These are phyloP conservation scores for Cheilosia pagana DNA, from an alignment of 2,888 invertebrate species.

Conservation along the genomic window DNA sequence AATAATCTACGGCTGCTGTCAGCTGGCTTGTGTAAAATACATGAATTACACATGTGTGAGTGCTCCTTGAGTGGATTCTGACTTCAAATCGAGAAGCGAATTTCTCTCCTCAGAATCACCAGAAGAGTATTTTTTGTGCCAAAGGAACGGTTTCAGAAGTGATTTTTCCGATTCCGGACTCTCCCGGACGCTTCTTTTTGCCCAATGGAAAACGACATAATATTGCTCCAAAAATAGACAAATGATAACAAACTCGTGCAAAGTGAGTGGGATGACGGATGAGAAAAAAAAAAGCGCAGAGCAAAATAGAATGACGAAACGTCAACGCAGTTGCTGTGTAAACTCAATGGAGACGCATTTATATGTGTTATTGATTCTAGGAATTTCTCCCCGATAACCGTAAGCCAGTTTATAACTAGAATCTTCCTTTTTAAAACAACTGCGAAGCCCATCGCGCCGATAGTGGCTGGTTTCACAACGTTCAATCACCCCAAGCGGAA, in stretches of 20 bases:
- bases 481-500: conserved; percentile 47
- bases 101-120: no score
- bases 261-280: conserved; percentile 12
- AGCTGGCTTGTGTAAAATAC: no score
- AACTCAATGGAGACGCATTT: conserved; percentile 38
- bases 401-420: not conserved
- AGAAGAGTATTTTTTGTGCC: no score
- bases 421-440: not conserved
- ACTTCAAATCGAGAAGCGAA: no score
- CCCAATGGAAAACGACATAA: no score
- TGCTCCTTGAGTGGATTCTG: no score
- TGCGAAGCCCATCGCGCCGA: not conserved
- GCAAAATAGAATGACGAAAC: not conserved
- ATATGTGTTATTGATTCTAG: conserved; percentile 25
- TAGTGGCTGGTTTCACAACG: not conserved
- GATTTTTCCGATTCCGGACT: no score
- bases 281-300: conserved; percentile 5
- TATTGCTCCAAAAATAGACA: conserved; percentile 39
- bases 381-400: conserved; percentile 30
- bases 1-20: no score
- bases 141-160: no score
- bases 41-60: no score
- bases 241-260: conserved; percentile 33
- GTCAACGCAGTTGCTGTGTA: conserved; percentile 29
- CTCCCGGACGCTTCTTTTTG: no score